Evolutionary conservation across 1,140 invertebrate species (phyloP).

Genomic region (Artemia franciscana): DNA sequence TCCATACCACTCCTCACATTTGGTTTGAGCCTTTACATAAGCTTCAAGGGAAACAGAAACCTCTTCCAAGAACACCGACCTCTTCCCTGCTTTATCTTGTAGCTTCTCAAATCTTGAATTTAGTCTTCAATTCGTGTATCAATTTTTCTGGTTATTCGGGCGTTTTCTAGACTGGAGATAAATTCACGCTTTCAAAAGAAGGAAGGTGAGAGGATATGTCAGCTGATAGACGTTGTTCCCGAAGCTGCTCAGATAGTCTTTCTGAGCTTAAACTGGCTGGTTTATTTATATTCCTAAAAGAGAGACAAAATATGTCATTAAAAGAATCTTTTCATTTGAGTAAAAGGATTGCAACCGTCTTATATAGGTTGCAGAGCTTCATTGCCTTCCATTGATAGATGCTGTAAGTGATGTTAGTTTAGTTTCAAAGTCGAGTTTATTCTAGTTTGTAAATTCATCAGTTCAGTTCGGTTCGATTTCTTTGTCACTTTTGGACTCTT

Average conservation of each 20-base stretch:
- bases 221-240: constrained; percentile 51
- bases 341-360: no score
- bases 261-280: constrained; percentile 70
- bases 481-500: no score
- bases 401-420: no score
- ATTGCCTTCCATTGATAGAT: no score
- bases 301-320: no score
- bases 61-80: constrained; percentile 56
- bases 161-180: constrained; percentile 52
- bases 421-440: no score
- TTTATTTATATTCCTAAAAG: constrained; percentile 34
- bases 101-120: constrained; percentile 58
- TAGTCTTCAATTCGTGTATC: constrained; percentile 67
- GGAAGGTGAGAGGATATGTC: constrained; percentile 63
- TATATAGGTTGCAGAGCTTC: no score
- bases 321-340: no score
- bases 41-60: constrained; percentile 39
- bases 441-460: no score
- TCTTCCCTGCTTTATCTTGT: constrained; percentile 46
- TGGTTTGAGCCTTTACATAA: constrained; percentile 40
- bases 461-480: no score
- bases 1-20: constrained; percentile 42
- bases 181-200: constrained; percentile 58
- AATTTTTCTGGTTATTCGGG: constrained; percentile 63
- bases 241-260: constrained; percentile 63